Percentiles rank a stretch among this genome's conserved stretches.
Evolutionary conservation across 2,113 vertebrate species (phyloP).

Genomic region (Potamarius usumacintae): DNA sequence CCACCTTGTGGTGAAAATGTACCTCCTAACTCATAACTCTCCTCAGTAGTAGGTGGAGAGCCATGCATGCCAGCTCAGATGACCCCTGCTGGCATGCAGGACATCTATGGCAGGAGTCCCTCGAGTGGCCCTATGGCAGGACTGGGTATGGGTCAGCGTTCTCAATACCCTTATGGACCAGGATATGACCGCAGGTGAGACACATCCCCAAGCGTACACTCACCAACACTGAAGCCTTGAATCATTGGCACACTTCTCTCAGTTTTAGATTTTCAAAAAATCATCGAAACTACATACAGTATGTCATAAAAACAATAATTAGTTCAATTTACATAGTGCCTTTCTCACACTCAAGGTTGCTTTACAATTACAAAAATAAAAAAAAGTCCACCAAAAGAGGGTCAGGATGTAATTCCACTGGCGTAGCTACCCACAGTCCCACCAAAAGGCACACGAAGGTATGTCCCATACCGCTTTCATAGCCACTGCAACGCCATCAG

Average conservation of each 20-base stretch:
- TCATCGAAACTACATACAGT: neutral
- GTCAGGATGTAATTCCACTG: too few relatives aligned
- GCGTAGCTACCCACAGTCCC: too few relatives aligned
- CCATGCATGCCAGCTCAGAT: conserved; percentile 92
- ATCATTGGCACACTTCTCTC: neutral
- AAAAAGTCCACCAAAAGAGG: too few relatives aligned
- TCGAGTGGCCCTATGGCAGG: conserved; percentile 80
- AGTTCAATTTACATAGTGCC: too few relatives aligned
- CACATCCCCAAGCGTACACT: neutral
- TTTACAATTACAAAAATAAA: too few relatives aligned
- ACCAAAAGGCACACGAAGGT: too few relatives aligned
- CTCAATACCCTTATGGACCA: conserved; percentile 88
- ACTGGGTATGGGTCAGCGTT: conserved; percentile 87
- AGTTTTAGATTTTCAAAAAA: neutral
- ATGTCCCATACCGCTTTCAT: too few relatives aligned
- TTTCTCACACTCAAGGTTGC: too few relatives aligned
- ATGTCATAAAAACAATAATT: too few relatives aligned
- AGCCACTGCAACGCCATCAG: too few relatives aligned
- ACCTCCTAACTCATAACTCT: neutral
- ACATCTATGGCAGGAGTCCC: conserved; percentile 76
- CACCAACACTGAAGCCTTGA: neutral
- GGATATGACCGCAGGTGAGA: conserved; percentile 90
- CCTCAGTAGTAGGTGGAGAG: conserved; percentile 77
- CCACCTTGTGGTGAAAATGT: conserved; percentile 67
- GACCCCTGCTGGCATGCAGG: conserved; percentile 86